Base-by-base conservation (phyloP, 2,113 vertebrate species). In the Lathamus discolor region DNA sequence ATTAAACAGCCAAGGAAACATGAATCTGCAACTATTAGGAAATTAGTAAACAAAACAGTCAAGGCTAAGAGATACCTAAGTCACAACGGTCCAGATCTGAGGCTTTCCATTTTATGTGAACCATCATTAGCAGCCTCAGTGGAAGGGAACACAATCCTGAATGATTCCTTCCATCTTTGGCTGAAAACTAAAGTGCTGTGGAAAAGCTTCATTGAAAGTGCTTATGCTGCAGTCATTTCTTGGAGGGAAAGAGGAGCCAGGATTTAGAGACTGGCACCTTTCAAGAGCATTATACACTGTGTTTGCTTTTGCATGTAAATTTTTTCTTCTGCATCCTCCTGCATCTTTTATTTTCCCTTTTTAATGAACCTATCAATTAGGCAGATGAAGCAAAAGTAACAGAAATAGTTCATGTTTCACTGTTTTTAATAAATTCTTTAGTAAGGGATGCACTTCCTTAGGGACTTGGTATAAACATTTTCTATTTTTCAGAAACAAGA, bases 321-420 rank as follows among this genome's bases (percentile, higher is more conserved):
- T 63, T 70, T 83, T 72, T 83, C 77, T 72, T 20, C 54, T 89
- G 63, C 63, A 83, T 75, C 35, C 25, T 66, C 33, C 61, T 74
- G 37, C 33, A 83, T 61, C 59, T 93, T 90, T 88, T 92, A 17
- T 91, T 92, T 90, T 52, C 20, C 20, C 8, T 70, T 92, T 88
- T 48, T 92, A 97, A 96, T 75, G 63, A 96, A 90, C 35, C 29
- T 68, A 77, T 77, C 85, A 95, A 96, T 95, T 94, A 96, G 61
- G 51, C 51, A 88, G 85, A 90, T 86, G 55, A 95, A 86, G 29
- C 33, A 95, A 96, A 96, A 93, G n/a, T 33, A 84, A 25, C 51
- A 87, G 70, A 92, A 94, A 83, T n/a, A 86, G 28, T 5, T 1
- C 74, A 39, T 23, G 77, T 92, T 93, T 92, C 29, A n/a, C 55